Evolutionary conservation across 1,140 invertebrate genomes (phyloP).

Genomic region (Oncopodura yosiiana): DNA sequence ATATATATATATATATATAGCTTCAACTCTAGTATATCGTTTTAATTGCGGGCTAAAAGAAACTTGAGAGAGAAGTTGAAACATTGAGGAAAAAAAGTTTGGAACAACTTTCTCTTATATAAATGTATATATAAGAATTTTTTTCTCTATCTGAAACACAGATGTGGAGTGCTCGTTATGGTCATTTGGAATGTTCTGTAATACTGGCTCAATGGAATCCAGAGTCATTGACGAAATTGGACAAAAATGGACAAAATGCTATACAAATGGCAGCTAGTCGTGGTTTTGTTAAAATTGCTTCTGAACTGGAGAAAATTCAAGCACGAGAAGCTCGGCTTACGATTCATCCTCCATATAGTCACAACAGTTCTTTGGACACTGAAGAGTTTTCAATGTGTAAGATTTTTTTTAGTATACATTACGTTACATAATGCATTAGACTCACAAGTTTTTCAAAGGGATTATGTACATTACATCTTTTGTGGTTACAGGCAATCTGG

Average conservation of each 20-base stretch:
- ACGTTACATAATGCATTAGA: not conserved
- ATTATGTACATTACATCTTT: not conserved
- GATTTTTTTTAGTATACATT: conserved; percentile 6
- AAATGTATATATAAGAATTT: not conserved
- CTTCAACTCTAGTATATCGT: too few relatives aligned
- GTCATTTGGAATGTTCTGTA: conserved; percentile 34
- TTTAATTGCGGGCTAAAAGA: too few relatives aligned
- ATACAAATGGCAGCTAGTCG: conserved; percentile 27
- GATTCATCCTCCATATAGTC: not conserved
- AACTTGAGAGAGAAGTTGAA: not conserved
- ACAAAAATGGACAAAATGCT: conserved; percentile 29
- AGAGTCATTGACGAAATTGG: conserved; percentile 26
- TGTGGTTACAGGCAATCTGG: conserved; percentile 16
- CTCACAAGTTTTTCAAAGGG: too few relatives aligned
- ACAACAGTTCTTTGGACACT: conserved; percentile 12
- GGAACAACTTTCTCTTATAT: not conserved
- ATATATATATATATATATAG: too few relatives aligned
- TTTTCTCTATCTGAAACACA: conserved; percentile 13
- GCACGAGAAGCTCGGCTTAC: conserved; percentile 1
- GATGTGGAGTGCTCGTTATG: conserved; percentile 35
- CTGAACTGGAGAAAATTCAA: conserved; percentile 35
- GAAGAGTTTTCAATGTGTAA: conserved; percentile 29
- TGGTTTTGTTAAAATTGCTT: conserved; percentile 32
- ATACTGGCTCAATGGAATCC: conserved; percentile 35
- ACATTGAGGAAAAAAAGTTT: not conserved